A percentile compares a stretch with the other conserved stretches of the same genome.
Conservation (phyloP, 2,113 vertebrate species). For the Pseudolaguvia tuberculata region DNA sequence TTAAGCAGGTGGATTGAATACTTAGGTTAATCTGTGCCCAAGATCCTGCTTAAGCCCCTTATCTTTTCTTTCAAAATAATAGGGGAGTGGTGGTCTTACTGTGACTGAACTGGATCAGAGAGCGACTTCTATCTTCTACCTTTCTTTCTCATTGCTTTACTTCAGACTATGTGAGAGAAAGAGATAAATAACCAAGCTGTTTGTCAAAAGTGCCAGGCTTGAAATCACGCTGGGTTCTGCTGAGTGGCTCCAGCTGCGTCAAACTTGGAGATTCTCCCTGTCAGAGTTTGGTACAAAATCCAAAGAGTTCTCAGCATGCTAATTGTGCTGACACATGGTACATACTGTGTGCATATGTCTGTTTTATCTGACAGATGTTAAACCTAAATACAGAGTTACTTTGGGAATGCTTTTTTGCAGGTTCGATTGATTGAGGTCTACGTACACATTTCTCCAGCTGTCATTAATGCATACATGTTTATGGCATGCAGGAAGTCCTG, state of each 20-base stretch:
- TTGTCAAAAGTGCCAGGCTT: constrained; percentile 25
- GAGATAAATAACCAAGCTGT: background rate
- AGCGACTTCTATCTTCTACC: background rate
- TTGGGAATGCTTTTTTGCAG: constrained; percentile 7
- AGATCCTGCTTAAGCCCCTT: too few relatives aligned
- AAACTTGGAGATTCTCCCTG: constrained; percentile 4
- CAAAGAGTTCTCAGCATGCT: constrained; percentile 15
- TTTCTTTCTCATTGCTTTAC: constrained; percentile 6
- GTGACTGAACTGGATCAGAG: constrained; percentile 5
- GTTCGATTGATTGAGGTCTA: constrained; percentile 8
- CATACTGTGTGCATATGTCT: constrained; percentile 1
- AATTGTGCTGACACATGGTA: constrained; percentile 1
- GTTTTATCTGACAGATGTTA: background rate
- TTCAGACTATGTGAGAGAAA: background rate
- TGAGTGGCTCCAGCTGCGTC: constrained; percentile 23
- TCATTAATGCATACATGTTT: too few relatives aligned
- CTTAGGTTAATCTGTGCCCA: too few relatives aligned
- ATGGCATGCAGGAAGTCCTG: background rate
- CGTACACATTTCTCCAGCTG: background rate
- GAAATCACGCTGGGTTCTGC: constrained; percentile 14
- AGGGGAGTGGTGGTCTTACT: background rate
- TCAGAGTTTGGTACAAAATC: background rate
- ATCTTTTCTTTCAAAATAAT: background rate
- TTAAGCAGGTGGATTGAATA: too few relatives aligned
- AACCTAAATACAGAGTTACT: background rate